Evolutionary conservation across 1,140 invertebrate species (phyloP), one percentile per base, ranked within the genome.

Genomic region (Ostrea edulis): DNA sequence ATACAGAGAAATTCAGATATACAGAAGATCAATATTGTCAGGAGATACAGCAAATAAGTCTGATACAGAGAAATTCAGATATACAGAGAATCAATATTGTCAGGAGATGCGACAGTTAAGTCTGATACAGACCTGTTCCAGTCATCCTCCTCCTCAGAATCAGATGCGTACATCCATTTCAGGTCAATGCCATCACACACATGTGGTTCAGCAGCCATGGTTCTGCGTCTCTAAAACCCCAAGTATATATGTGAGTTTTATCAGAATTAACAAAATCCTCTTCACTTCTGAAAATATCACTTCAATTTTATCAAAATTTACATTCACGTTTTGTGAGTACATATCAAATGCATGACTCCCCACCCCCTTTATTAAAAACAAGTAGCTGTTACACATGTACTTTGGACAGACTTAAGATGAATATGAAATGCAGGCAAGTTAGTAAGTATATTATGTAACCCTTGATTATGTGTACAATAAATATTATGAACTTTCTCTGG

Each of bases 101-200:
- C 35, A 44, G 35, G 35, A 44, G 35, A 44, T 44, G 35, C 5
- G n/a, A n/a, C n/a, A n/a, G n/a, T n/a, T n/a, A n/a, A 44, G 35
- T 44, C 35, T 17, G 7, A 29, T 25, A 83, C 82, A 11, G 14
- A 81, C 62, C 68, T 86, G 53, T 20, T 20, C 68, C 35, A 52
- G 81, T 89, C 85, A 12, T 86, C 88, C 9, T 86, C 85, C 14
- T 89, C 88, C 58, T 87, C 88, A 11, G 85, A 86, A 52, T 89
- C 85, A 0, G 53, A 85, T 12, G 77, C 85, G 51, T 86, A 62
- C 88, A 89, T 89, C 88, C 88, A 89, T 58, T 89, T 89, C 9
- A 89, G 82, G 51, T 89, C 88, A 17, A 89, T 89, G 0, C 88
- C 88, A 58, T 89, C 88, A 84, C 88, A 89, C 0, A 86, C 82